phyloP scores from a whole-genome alignment of 2,888 invertebrate species.

The Yponomeuta malinellus region DNA sequence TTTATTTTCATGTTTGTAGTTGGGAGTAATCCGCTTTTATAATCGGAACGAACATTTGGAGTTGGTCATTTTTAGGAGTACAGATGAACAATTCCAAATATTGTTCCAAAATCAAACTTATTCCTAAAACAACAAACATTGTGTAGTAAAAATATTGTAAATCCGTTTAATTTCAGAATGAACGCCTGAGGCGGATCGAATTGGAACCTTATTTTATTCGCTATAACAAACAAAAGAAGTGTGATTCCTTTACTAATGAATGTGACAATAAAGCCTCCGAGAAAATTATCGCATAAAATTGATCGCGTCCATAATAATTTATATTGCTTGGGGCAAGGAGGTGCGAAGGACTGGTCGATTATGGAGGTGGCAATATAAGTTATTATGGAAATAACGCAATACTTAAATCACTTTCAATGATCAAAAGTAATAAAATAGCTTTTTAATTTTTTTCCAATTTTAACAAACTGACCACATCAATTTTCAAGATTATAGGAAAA shows the following conservation, averaged over 20 bases:
- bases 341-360: background rate
- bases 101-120: background rate
- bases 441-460: too few relatives aligned
- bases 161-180: background rate
- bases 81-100: too few relatives aligned
- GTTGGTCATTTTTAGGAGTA: too few relatives aligned
- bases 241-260: slow-evolving; percentile 8
- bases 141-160: background rate
- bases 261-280: slow-evolving; percentile 1
- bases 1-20: too few relatives aligned
- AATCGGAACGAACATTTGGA: too few relatives aligned
- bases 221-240: slow-evolving; percentile 10
- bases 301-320: slow-evolving; percentile 8
- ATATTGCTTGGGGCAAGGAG: background rate
- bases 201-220: background rate
- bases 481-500: too few relatives aligned
- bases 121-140: background rate
- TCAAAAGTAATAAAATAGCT: too few relatives aligned
- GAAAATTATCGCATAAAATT: slow-evolving; percentile 12
- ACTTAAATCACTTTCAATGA: too few relatives aligned
- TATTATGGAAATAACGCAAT: background rate
- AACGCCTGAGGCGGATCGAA: background rate
- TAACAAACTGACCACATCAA: too few relatives aligned
- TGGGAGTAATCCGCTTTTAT: too few relatives aligned
- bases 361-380: background rate